Base-by-base conservation (phyloP, 2,797 vertebrate genomes). In the Xenops minutus region DNA sequence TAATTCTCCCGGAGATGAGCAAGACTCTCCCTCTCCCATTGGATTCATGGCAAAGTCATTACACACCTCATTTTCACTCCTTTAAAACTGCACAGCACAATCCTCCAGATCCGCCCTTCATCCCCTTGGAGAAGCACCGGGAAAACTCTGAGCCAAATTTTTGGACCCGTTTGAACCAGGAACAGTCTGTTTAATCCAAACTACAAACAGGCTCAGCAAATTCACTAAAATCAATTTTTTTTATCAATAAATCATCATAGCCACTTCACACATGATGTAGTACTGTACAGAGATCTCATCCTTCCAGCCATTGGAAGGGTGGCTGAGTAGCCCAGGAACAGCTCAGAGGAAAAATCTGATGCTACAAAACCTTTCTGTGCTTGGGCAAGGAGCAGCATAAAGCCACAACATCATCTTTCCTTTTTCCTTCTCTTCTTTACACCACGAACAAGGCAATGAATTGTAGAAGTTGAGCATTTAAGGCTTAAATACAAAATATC, bases 31-130 rank as follows among this genome's bases (percentile, higher is more conserved):
- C 36, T 75, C 74, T 67, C 24, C 64, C 36, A 15, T 1, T 9
- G 10, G 54, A 69, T 32, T 74, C 61, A 59, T 6, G 20, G 56
- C 3, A 2, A 63, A 86, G 62, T 71, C 85, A 87, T 85, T 58
- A 75, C 72, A 93, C 77, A 80, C 54, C 85, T 83, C 79, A 54
- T 88, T 91, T 92, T 87, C 91, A 85, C 55, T 36, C 86, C 80
- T 81, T 74, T 41, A 76, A 74, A 77, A 18, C 34, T 24, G 26
- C 59, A 87, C 30, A 62, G 68, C 46, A 88, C 44, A 34, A 30
- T 61, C 34, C 83, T 78, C 51, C 39, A 8, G 6, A 85, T 49
- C 22, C 0, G 0, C 37, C 62, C 51, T 30, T 75, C 68, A 64
- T 48, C n/a, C 67, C 3, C 1, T 8, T n/a, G 29, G 54, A 86